phyloP scores from a whole-genome alignment of 2,888 invertebrate species.

The Hemicrepidius hirtus region DNA sequence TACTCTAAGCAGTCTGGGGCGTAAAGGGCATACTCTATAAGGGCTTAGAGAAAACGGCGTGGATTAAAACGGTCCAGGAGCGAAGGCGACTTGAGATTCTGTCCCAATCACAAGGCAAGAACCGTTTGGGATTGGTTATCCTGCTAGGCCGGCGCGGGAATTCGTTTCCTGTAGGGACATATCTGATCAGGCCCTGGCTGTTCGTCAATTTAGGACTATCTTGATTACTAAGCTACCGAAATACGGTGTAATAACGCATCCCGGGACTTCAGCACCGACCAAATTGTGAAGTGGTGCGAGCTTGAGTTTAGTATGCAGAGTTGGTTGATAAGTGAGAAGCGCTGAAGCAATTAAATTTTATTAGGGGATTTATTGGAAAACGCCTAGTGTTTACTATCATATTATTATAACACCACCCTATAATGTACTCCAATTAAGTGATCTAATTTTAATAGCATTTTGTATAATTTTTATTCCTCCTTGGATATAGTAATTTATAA shows the following conservation, averaged over 20 bases:
- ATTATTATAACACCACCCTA: background rate
- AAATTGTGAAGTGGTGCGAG: conserved; percentile 3
- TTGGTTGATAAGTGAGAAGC: conserved; percentile 8
- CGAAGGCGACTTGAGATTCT: conserved; percentile 34
- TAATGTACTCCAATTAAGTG: too few relatives aligned
- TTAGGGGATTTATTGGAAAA: conserved; percentile 12
- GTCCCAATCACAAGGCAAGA: conserved; percentile 50
- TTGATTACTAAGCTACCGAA: conserved; percentile 41
- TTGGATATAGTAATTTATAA: too few relatives aligned
- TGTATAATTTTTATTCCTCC: too few relatives aligned
- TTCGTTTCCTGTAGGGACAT: conserved; percentile 51
- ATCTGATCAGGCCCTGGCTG: conserved; percentile 51
- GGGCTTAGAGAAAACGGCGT: conserved; percentile 14
- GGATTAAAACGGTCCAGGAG: conserved; percentile 29
- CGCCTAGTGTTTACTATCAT: background rate
- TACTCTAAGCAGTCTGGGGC: conserved; percentile 19
- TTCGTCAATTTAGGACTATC: conserved; percentile 50
- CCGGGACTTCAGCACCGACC: background rate
- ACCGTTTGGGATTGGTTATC: conserved; percentile 52
- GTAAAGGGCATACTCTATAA: conserved; percentile 28
- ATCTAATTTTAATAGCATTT: too few relatives aligned
- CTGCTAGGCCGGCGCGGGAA: conserved; percentile 36
- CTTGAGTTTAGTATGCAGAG: conserved; percentile 8
- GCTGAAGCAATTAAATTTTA: conserved; percentile 24
- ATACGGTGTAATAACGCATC: conserved; percentile 16